Evolutionary conservation across 1,140 invertebrate species (phyloP), one percentile per base, ranked within the genome.

Genomic region (Hestina assimilis): DNA sequence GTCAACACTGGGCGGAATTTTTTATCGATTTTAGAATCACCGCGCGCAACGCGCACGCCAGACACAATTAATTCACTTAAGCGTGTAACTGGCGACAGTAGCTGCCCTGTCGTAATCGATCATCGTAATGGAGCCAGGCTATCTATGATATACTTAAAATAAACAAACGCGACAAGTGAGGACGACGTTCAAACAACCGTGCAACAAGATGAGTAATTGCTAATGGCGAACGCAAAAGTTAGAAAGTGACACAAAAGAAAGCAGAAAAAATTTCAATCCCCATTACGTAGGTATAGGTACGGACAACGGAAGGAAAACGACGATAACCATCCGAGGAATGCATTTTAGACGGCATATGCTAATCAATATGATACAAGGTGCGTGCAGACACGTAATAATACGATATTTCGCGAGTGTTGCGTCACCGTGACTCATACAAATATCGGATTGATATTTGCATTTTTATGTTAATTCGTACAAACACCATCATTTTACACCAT

Each of bases 311-410:
- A 78, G 74, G 66, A 69, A 75, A 38, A 7, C 21, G 15, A n/a
- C 33, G 33, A 38, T 26, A 50, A 26, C 21, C 24, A 50, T 5
- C 2, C 15, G 46, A 52, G 57, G 29, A 64, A 68, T 65, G 60
- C 66, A 56, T 79, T 85, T 83, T 83, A 80, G 79, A 72, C 58
- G 46, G 52, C 38, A 56, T 56, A 63, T 61, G 78, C 69, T 83
- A 85, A 86, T 83, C 68, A 74, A 75, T 77, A 73, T 69, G 70
- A 70, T 72, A 79, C 72, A 76, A 72, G 59, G 69, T 64, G 63
- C 52, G 51, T 59, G 59, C 45, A 64, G 54, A 56, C 62, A 68
- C 59, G 72, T 77, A 77, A 74, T 76, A 68, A 59, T 60, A 46
- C 58, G 62, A 55, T 60, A 72, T 74, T 72, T 78, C 63, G 65